These are phyloP conservation scores for Microctonus hyperodae DNA, from an alignment of 2,888 invertebrate genomes.

Conservation along the genomic window DNA sequence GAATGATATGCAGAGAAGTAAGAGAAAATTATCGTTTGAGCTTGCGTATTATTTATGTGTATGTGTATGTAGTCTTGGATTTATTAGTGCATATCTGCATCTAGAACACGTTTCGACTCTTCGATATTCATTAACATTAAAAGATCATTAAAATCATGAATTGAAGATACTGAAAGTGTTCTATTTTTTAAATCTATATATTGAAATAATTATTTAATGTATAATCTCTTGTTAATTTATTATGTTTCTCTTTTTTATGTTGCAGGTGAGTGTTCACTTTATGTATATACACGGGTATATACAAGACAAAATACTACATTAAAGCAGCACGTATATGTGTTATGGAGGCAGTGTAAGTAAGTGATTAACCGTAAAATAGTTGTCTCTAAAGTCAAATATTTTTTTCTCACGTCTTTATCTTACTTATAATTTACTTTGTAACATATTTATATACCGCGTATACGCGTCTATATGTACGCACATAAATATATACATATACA, in stretches of 20 bases:
- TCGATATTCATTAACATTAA: too few species aligned
- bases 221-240: conserved; percentile 14
- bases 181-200: not conserved
- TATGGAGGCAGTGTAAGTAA: conserved; percentile 1
- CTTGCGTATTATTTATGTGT: conserved; percentile 1
- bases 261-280: conserved; percentile 39
- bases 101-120: too few species aligned
- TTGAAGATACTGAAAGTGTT: too few species aligned
- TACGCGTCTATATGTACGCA: too few species aligned
- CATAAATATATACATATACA: too few species aligned
- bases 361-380: conserved; percentile 40
- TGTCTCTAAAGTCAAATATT: conserved; percentile 2
- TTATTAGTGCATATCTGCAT: not conserved
- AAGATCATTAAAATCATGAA: too few species aligned
- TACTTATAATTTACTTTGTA: too few species aligned
- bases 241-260: conserved; percentile 36
- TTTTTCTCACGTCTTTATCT: too few species aligned
- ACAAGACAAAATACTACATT: too few species aligned
- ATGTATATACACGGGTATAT: conserved; percentile 7
- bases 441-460: too few species aligned
- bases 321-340: conserved; percentile 31
- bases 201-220: conserved; percentile 4
- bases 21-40: too few species aligned
- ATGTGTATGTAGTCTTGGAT: not conserved
- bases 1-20: conserved; percentile 35